Conservation (phyloP, 1,140 invertebrate species). For the Chymomyza costata region DNA sequence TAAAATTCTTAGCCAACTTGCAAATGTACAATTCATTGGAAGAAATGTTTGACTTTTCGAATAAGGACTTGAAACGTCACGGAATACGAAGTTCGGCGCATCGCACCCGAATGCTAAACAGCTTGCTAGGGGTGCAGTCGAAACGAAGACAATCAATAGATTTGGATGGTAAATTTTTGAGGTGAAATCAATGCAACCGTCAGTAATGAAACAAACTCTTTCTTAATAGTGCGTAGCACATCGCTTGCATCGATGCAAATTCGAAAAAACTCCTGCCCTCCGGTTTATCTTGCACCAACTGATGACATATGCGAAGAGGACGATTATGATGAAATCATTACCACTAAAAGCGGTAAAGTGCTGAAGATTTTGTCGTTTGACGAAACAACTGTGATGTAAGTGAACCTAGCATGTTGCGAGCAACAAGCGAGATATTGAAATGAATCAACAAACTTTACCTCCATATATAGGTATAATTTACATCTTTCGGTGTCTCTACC, state of each 20-base stretch:
- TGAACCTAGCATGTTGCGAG: conserved; percentile 1
- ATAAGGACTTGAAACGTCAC: conserved; percentile 79
- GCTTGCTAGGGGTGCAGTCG: conserved; percentile 79
- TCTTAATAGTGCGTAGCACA: conserved; percentile 21
- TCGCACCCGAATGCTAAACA: conserved; percentile 80
- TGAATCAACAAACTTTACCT: no score
- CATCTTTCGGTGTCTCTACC: no score
- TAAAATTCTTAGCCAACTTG: conserved; percentile 59
- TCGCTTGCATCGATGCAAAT: conserved; percentile 22
- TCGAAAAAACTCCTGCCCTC: conserved; percentile 60
- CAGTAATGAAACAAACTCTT: not conserved
- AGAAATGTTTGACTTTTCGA: conserved; percentile 79
- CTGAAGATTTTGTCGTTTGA: conserved; percentile 54
- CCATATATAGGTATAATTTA: no score
- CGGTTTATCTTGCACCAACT: conserved; percentile 43
- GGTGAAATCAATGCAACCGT: not conserved
- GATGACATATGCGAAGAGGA: conserved; percentile 21
- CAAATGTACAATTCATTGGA: conserved; percentile 77
- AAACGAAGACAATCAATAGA: conserved; percentile 75
- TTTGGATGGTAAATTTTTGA: conserved; percentile 45
- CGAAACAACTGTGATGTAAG: conserved; percentile 57
- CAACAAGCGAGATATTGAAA: no score
- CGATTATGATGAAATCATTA: conserved; percentile 26
- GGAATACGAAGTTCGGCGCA: conserved; percentile 80
- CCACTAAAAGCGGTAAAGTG: conserved; percentile 59